Evolutionary conservation across 2,113 vertebrate species (phyloP).

Genomic region (Muntiacus reevesi): DNA sequence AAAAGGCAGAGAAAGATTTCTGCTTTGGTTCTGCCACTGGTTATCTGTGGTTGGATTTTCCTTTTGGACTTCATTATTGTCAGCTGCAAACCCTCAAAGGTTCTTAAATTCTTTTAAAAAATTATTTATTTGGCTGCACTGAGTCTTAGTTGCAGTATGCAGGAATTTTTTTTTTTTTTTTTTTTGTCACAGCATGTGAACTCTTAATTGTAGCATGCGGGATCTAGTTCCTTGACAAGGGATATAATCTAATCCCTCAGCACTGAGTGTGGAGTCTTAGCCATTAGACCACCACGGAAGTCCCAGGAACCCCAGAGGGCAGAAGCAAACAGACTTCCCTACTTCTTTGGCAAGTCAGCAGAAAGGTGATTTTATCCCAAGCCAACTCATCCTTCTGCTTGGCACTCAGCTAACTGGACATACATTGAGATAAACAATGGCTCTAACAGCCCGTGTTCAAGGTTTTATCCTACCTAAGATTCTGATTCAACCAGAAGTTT

Average conservation of each 20-base stretch:
- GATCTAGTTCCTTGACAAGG: neutral
- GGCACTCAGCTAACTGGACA: neutral
- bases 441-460: neutral
- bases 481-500: neutral
- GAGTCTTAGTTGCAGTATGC: neutral
- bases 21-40: neutral
- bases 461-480: neutral
- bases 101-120: neutral
- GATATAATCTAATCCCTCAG: neutral
- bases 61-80: neutral
- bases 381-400: neutral
- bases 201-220: neutral
- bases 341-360: neutral
- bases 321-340: neutral
- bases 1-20: neutral
- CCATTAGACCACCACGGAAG: neutral
- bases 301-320: neutral
- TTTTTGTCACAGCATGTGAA: neutral
- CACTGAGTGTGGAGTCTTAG: neutral
- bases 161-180: neutral
- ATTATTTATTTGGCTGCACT: neutral
- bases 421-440: neutral
- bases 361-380: neutral
- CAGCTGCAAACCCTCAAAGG: neutral
- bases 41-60: neutral